Evolutionary conservation across 2,113 vertebrate species (phyloP).

Genomic region (Todiramphus chloris): DNA sequence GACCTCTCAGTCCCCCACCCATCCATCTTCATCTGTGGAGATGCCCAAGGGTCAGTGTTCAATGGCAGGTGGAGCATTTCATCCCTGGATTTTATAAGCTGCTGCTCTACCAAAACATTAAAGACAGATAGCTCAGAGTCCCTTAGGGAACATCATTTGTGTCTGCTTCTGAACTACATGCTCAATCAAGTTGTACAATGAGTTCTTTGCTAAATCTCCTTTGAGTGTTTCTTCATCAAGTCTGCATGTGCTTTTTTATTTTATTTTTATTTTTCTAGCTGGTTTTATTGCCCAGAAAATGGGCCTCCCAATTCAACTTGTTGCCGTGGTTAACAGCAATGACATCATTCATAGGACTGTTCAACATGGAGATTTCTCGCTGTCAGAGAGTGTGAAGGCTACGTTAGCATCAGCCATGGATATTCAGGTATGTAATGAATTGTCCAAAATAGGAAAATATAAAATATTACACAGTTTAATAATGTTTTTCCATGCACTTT

Average conservation of each 20-base stretch:
- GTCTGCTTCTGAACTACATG: background rate
- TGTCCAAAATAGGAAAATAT: background rate
- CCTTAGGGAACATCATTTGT: background rate
- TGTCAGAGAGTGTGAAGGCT: slow-evolving; percentile 68
- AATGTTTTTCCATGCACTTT: background rate
- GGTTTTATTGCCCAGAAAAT: slow-evolving; percentile 82
- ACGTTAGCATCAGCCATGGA: slow-evolving; percentile 92
- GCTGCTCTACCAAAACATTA: background rate
- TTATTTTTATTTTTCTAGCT: slow-evolving; percentile 62
- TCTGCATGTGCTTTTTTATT: background rate
- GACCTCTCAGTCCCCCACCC: background rate
- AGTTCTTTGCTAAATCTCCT: background rate
- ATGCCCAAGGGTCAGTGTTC: background rate
- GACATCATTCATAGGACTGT: slow-evolving; percentile 86
- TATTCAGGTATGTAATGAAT: slow-evolving; percentile 84
- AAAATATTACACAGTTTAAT: background rate
- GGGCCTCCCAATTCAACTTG: slow-evolving; percentile 85
- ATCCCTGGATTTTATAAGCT: background rate
- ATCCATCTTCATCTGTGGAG: background rate
- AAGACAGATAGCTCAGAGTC: background rate
- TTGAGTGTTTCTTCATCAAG: background rate
- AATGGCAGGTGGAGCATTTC: background rate
- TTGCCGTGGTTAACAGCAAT: slow-evolving; percentile 86
- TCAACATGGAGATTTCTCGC: slow-evolving; percentile 86
- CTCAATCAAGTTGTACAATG: background rate